Evolutionary conservation across 2,888 invertebrate genomes (phyloP).

Genomic region (Diloba caeruleocephala): DNA sequence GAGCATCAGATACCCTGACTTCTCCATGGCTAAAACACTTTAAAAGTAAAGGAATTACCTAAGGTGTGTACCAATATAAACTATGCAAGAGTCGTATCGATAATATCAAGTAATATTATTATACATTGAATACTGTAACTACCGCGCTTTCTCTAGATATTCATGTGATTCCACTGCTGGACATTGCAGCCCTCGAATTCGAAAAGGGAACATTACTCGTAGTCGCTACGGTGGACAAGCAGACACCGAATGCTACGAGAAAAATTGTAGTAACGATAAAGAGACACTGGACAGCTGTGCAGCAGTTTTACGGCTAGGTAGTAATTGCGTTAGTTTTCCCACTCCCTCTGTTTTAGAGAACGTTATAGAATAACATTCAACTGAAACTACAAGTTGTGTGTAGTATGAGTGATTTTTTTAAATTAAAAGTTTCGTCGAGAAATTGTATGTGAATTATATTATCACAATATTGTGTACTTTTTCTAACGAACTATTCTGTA

Average conservation of each 20-base stretch:
- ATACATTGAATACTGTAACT: no score
- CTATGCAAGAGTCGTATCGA: no score
- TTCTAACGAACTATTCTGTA: no score
- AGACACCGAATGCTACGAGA: not conserved
- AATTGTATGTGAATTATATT: not conserved
- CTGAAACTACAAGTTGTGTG: conserved; percentile 11
- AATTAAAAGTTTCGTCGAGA: conserved; percentile 3
- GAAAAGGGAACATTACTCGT: not conserved
- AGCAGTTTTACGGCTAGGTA: conserved; percentile 39
- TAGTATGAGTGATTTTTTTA: conserved; percentile 7
- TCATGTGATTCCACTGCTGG: no score
- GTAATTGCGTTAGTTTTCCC: conserved; percentile 24
- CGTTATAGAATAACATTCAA: conserved; percentile 23
- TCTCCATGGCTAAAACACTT: no score
- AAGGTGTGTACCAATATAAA: no score
- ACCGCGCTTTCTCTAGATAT: no score
- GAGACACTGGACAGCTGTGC: conserved; percentile 27
- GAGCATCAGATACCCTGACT: no score
- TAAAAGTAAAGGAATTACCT: no score
- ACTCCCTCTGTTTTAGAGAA: conserved; percentile 20
- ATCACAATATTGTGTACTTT: not conserved
- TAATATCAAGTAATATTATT: no score
- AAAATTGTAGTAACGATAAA: conserved; percentile 40
- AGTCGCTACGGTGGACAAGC: conserved; percentile 3
- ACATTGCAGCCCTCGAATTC: no score